phyloP scores from a whole-genome alignment of 2,113 vertebrate species.

The Scortum barcoo region DNA sequence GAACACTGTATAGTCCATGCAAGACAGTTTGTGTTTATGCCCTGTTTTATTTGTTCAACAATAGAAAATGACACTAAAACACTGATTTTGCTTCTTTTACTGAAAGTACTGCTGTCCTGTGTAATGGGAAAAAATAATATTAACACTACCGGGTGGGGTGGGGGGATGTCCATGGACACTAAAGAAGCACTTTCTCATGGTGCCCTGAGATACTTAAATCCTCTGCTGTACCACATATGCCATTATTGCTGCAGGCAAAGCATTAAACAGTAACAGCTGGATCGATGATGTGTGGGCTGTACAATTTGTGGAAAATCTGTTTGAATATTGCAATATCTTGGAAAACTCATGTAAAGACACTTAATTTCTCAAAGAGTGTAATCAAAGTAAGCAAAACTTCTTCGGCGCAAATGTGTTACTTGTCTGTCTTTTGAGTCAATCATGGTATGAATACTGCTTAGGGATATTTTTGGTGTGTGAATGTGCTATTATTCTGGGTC shows the following conservation, averaged over 20 bases:
- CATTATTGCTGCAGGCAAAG: slow-evolving; percentile 12
- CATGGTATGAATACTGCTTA: not conserved
- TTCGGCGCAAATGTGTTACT: not conserved
- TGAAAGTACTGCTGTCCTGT: not conserved
- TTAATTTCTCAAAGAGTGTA: not conserved
- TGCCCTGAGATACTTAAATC: slow-evolving; percentile 29
- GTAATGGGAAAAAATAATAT: slow-evolving; percentile 5
- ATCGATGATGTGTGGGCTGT: not conserved
- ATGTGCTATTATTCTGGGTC: not conserved
- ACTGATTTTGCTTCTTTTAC: slow-evolving; percentile 1
- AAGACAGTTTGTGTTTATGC: not conserved
- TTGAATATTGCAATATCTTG: not conserved
- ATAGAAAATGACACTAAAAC: not conserved
- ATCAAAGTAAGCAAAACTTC: not conserved
- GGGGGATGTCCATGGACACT: slow-evolving; percentile 32
- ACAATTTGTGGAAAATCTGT: not conserved
- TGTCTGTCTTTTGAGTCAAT: not conserved
- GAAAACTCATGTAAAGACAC: not conserved
- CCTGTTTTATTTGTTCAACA: not conserved
- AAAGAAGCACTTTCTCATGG: slow-evolving; percentile 33
- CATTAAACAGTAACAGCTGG: not conserved
- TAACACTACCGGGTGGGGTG: slow-evolving; percentile 10
- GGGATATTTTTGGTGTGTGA: not conserved
- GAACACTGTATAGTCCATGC: slow-evolving; percentile 7
- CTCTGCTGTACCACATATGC: slow-evolving; percentile 12